Conservation (phyloP, 2,888 invertebrate genomes). For the Coelopa pilipes region DNA sequence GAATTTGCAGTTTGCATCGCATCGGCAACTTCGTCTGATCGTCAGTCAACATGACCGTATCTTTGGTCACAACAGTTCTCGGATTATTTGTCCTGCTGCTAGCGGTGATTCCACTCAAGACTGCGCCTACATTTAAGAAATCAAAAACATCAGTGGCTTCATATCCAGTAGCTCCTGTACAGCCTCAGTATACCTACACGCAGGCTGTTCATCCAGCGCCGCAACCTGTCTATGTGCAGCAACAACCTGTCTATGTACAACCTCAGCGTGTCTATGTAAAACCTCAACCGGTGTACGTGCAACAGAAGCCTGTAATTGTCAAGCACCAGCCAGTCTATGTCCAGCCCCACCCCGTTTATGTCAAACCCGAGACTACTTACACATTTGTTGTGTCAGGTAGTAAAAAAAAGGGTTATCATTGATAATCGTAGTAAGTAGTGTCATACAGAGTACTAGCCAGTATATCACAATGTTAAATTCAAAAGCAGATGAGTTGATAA, state of each 20-base stretch:
- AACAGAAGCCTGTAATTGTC: conserved; percentile 25
- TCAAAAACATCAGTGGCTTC: neutral
- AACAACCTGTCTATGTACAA: neutral
- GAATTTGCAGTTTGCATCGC: neutral
- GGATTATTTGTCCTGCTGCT: neutral
- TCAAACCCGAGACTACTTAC: no score
- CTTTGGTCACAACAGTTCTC: neutral
- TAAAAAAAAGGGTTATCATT: no score
- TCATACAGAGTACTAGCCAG: no score
- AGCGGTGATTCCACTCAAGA: neutral
- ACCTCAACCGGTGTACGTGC: neutral
- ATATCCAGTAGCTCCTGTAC: conserved; percentile 17
- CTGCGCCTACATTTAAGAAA: conserved; percentile 20
- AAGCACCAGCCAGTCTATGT: conserved; percentile 19
- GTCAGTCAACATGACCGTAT: conserved; percentile 8
- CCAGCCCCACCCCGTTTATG: no score
- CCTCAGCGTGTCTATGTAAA: no score
- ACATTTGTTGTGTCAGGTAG: no score
- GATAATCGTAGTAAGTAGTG: no score
- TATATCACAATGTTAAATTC: no score
- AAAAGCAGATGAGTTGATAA: no score
- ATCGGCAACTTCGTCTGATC: neutral
- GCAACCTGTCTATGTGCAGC: conserved; percentile 7
- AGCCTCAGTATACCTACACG: conserved; percentile 16
- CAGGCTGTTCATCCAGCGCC: conserved; percentile 23